Evolutionary conservation across 2,113 vertebrate genomes (phyloP).

Genomic region (Caranx melampygus): DNA sequence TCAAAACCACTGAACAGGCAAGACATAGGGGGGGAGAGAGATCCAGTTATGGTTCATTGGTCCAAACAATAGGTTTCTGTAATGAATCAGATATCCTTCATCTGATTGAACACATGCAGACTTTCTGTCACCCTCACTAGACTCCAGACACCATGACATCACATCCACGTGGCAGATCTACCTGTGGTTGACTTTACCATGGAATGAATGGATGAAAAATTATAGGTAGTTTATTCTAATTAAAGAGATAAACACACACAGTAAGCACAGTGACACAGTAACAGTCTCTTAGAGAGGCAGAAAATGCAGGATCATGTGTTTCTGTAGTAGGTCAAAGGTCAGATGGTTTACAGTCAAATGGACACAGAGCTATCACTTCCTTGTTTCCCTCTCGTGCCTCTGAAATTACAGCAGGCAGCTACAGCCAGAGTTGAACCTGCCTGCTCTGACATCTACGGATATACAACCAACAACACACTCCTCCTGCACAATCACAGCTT

Average conservation of each 20-base stretch:
- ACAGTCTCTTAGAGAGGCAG: background rate
- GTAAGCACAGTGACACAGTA: too few species aligned
- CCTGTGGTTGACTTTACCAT: conserved; percentile 11
- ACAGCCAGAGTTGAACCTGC: conserved; percentile 3
- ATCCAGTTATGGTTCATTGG: too few species aligned
- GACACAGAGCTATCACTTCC: conserved; percentile 57
- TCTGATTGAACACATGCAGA: conserved; percentile 3
- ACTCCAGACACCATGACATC: conserved; percentile 36
- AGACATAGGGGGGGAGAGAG: background rate
- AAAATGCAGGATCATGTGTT: background rate
- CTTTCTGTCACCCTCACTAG: conserved; percentile 25
- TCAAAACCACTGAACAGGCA: conserved; percentile 88
- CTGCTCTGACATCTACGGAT: background rate
- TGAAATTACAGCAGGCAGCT: background rate
- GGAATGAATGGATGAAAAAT: conserved; percentile 54
- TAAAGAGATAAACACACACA: background rate
- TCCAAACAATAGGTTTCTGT: background rate
- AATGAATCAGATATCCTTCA: conserved; percentile 7
- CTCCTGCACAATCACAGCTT: conserved; percentile 16
- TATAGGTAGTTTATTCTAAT: background rate
- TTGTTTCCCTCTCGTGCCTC: conserved; percentile 26
- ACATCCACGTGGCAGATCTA: conserved; percentile 34
- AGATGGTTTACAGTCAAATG: conserved; percentile 26
- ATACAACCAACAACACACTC: background rate
- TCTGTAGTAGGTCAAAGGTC: conserved; percentile 56